phyloP scores from a whole-genome alignment of 1,140 invertebrate genomes.

The Aphaenogaster floridana region DNA sequence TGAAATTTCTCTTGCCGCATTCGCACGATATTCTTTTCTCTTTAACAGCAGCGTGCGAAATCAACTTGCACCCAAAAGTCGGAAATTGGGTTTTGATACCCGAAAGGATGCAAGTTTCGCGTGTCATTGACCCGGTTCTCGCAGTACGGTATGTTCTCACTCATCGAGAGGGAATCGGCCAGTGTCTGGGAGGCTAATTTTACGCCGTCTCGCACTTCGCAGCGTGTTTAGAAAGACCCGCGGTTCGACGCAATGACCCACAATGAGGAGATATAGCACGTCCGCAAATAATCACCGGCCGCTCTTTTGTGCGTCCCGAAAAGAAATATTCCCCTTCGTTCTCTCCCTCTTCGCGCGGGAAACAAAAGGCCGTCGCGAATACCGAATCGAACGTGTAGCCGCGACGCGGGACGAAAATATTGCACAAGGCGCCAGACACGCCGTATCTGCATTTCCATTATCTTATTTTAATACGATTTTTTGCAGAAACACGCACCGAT shows the following conservation, averaged over 20 bases:
- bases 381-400: background rate
- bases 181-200: constrained; percentile 47
- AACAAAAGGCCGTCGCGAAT: constrained; percentile 17
- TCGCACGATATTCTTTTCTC: background rate
- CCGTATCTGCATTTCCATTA: constrained; percentile 40
- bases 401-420: constrained; percentile 19
- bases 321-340: background rate
- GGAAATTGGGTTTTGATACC: background rate
- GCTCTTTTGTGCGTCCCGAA: background rate
- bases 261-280: constrained; percentile 25
- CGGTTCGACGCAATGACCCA: constrained; percentile 39
- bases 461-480: constrained; percentile 34
- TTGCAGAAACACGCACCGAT: constrained; percentile 19
- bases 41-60: background rate
- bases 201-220: constrained; percentile 2
- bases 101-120: background rate
- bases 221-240: constrained; percentile 31
- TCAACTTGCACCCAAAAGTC: background rate
- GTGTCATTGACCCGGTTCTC: constrained; percentile 51
- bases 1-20: background rate
- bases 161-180: constrained; percentile 37
- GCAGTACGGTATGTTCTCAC: constrained; percentile 15
- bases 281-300: constrained; percentile 19
- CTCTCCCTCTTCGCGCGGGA: background rate
- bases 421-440: constrained; percentile 25